phyloP scores from a whole-genome alignment of 2,888 invertebrate species.

The Fragum whitleyi region DNA sequence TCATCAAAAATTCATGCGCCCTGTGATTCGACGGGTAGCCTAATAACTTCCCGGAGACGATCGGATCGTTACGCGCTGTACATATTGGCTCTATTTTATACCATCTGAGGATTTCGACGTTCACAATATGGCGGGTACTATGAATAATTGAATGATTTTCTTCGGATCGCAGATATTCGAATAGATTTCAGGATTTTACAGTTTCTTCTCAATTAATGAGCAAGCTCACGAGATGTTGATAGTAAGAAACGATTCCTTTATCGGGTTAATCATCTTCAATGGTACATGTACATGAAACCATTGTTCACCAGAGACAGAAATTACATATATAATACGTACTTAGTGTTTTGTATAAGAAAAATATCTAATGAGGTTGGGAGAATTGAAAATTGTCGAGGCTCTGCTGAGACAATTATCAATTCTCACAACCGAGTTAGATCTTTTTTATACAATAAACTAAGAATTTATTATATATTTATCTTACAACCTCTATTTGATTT shows the following conservation, averaged over 20 bases:
- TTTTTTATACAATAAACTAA: no score
- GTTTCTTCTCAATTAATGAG: constrained; percentile 49
- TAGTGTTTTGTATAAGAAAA: no score
- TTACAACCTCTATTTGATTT: no score
- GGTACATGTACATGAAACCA: constrained; percentile 3
- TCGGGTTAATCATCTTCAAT: constrained; percentile 20
- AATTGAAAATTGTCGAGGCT: no score
- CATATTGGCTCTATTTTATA: constrained; percentile 62
- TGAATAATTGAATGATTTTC: constrained; percentile 63
- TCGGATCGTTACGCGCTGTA: constrained; percentile 53
- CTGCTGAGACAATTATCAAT: no score
- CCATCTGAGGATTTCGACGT: constrained; percentile 59
- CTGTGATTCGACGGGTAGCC: constrained; percentile 61
- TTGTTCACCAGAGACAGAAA: not conserved
- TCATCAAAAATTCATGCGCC: constrained; percentile 68
- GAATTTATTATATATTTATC: no score
- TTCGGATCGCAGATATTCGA: constrained; percentile 50
- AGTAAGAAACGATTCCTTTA: constrained; percentile 19
- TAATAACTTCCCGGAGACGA: constrained; percentile 59
- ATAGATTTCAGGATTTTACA: constrained; percentile 61
- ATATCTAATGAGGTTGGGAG: no score
- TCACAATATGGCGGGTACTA: constrained; percentile 63
- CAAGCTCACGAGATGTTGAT: constrained; percentile 44
- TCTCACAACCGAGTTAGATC: no score
- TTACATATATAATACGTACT: no score